Evolutionary conservation across 2,113 vertebrate species (phyloP), one percentile per base, ranked within the genome.

Genomic region (Centrocercus urophasianus): DNA sequence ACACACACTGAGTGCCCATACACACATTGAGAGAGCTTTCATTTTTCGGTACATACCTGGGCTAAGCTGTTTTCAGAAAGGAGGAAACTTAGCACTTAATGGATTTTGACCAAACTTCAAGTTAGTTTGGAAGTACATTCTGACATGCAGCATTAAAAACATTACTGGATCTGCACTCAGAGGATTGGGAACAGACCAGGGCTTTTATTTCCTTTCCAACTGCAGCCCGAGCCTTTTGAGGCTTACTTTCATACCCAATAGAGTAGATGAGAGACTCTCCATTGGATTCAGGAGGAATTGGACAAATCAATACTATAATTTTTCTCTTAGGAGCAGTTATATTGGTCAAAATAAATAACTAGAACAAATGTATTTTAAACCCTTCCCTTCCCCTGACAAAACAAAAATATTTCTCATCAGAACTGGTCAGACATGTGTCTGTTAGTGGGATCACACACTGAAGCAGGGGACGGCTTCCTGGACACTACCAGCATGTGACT

Each of bases 91-190:
- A 54, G 57, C 48, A 77, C 91, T 85, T 95, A 95, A 93, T 71
- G 81, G 86, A 52, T 90, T 92, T 93, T 89, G 88, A 56, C 70
- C 81, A 7, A 90, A 88, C 83, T 92, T 63, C 60, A 81, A 47
- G 86, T 77, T 64, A 86, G 73, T 63, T 86, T 74, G 73, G 60
- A 90, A 94, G 89, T 28, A 83, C 83, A 71, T 83, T 90, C 72
- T 86, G 94, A 74, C 83, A 74, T 12, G 50, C 79, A 93, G 94
- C 88, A 94, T 90, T 91, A 88, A 88, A 60, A 52, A 73, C 38
- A 50, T 36, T 50, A 8, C 90, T 86, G 85, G 83, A 83, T 83
- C 83, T 83, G 65, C 69, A 66, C 79, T 77, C 80, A 60, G 80
- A 80, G 79, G 66, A 83, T 80, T 11, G 50, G 72, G 65, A 63